Percentiles rank a stretch among this genome's conserved stretches.
These are phyloP conservation scores for Dunckerocampus dactyliophorus DNA, from an alignment of 2,113 vertebrate species.

Conservation along the genomic window DNA sequence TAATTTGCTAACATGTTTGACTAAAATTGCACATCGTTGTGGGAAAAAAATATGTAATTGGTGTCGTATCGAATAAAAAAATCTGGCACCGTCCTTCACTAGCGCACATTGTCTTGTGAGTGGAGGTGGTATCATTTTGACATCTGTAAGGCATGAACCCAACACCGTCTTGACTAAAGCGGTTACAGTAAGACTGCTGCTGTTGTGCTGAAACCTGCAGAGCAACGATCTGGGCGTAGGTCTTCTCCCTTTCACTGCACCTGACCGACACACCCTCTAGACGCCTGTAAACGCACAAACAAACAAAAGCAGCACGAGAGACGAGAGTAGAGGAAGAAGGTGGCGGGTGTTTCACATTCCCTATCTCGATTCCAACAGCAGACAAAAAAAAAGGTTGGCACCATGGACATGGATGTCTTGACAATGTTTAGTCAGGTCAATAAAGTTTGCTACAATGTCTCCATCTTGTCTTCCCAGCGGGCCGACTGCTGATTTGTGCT, in stretches of 20 bases:
- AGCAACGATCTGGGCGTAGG: constrained; percentile 23
- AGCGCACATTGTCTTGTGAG: too few relatives aligned
- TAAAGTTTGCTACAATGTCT: too few relatives aligned
- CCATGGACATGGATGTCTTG: too few relatives aligned
- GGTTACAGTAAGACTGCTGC: not conserved
- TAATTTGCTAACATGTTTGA: too few relatives aligned
- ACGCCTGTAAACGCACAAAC: not conserved
- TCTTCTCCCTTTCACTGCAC: constrained; percentile 14
- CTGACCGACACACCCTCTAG: constrained; percentile 16
- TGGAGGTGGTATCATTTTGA: constrained; percentile 1
- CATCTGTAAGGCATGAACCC: not conserved
- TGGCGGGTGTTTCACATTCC: not conserved
- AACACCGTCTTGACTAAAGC: not conserved
- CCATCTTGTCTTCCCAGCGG: not conserved
- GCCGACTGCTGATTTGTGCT: not conserved
- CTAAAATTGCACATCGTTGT: too few relatives aligned
- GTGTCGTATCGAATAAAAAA: too few relatives aligned
- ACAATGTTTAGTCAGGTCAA: too few relatives aligned
- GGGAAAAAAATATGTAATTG: too few relatives aligned
- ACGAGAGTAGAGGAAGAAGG: constrained; percentile 26
- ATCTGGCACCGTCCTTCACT: too few relatives aligned
- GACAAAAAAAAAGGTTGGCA: too few relatives aligned
- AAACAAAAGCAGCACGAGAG: not conserved
- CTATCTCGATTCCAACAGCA: not conserved
- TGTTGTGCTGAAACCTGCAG: constrained; percentile 16